Percentiles rank a stretch among this genome's conserved stretches.
Conservation (phyloP, 2,113 vertebrate species). For the Scomber japonicus region DNA sequence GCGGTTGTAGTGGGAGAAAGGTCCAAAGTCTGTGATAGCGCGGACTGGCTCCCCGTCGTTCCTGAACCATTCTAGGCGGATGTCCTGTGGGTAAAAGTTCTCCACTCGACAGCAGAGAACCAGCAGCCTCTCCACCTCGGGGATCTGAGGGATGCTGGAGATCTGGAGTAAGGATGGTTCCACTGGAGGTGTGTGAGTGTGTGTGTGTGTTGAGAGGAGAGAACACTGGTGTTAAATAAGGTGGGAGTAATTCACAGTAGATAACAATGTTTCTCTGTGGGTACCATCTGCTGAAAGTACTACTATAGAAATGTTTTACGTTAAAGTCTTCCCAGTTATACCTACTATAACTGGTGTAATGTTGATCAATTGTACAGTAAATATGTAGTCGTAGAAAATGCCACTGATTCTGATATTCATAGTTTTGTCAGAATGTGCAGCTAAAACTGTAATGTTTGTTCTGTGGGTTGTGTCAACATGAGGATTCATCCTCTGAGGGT, state of each 20-base stretch:
- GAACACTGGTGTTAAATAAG: not conserved
- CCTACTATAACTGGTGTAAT: no score
- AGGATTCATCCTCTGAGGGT: no score
- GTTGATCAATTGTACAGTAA: no score
- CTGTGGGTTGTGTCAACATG: no score
- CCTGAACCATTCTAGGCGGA: constrained; percentile 73
- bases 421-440: no score
- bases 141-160: constrained; percentile 73
- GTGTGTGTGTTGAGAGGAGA: not conserved
- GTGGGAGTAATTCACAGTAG: not conserved
- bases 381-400: no score
- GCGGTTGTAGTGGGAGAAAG: constrained; percentile 62
- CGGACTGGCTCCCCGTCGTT: constrained; percentile 64
- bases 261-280: no score
- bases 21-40: constrained; percentile 64
- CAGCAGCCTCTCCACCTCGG: constrained; percentile 62
- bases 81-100: constrained; percentile 72
- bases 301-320: no score
- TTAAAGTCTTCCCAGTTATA: no score
- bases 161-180: constrained; percentile 75
- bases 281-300: no score
- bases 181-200: constrained; percentile 51
- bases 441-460: no score
- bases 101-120: constrained; percentile 79
- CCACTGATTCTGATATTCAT: no score